These are phyloP conservation scores for Hycleus cichorii DNA, from an alignment of 1,140 invertebrate species.

Conservation along the genomic window DNA sequence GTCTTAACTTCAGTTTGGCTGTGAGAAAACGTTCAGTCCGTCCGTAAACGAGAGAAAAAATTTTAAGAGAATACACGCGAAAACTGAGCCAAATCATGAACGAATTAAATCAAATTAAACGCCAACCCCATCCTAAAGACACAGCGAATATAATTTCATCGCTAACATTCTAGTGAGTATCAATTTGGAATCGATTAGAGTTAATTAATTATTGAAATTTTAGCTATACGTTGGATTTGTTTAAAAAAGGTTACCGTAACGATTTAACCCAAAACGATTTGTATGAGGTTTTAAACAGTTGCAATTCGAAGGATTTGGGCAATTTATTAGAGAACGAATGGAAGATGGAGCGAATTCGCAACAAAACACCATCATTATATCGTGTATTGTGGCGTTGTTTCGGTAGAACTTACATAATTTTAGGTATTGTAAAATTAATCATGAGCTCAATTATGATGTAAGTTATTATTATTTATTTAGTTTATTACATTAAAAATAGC, in stretches of 20 bases:
- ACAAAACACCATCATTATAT: constrained; percentile 46
- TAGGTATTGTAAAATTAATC: constrained; percentile 35
- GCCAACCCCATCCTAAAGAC: constrained; percentile 16
- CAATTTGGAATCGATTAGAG: not conserved
- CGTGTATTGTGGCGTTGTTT: constrained; percentile 48
- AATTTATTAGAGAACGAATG: constrained; percentile 29
- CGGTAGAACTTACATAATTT: constrained; percentile 44
- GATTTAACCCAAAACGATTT: constrained; percentile 41
- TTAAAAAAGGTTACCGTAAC: constrained; percentile 22
- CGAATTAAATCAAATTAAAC: not conserved
- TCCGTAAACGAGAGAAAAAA: not conserved
- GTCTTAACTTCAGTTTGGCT: not conserved
- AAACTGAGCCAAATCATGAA: not conserved
- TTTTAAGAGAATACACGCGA: not conserved
- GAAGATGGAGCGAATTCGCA: constrained; percentile 22
- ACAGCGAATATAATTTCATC: constrained; percentile 16
- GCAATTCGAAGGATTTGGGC: constrained; percentile 24
- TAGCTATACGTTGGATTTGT: constrained; percentile 28
- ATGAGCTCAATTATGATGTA: constrained; percentile 8
- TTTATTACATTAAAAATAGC: not conserved
- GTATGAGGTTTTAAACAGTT: constrained; percentile 27
- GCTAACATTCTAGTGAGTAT: constrained; percentile 18
- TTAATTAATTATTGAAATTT: constrained; percentile 1
- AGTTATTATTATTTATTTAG: not conserved
- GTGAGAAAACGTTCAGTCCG: not conserved